phyloP scores from a whole-genome alignment of 2,113 vertebrate genomes.

The Polypterus bichir region DNA sequence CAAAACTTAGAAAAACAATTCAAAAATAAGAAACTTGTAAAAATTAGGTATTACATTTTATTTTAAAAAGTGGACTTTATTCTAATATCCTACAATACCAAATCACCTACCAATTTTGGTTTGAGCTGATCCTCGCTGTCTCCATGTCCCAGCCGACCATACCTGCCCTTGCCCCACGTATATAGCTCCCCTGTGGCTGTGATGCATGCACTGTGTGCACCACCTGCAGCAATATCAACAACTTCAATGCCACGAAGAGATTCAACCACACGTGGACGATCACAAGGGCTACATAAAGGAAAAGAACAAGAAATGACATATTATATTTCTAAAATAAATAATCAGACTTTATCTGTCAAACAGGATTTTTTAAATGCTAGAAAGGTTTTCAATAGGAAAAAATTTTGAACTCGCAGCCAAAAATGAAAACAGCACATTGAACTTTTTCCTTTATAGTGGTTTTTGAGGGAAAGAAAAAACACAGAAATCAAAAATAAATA shows the following conservation, averaged over 20 bases:
- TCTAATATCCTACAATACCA: background rate
- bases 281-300: slow-evolving; percentile 68
- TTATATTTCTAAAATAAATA: too few species aligned
- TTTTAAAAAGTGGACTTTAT: background rate
- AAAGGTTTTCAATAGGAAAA: too few species aligned
- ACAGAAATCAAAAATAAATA: too few species aligned
- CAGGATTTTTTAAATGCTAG: too few species aligned
- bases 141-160: slow-evolving; percentile 85
- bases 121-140: slow-evolving; percentile 96
- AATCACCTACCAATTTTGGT: slow-evolving; percentile 79
- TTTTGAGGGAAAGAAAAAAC: too few species aligned
- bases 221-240: slow-evolving; percentile 85
- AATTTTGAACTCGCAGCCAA: too few species aligned
- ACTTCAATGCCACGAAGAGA: slow-evolving; percentile 89
- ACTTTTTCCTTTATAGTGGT: too few species aligned
- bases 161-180: slow-evolving; percentile 93
- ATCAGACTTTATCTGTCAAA: too few species aligned
- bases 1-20: too few species aligned
- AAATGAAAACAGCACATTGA: too few species aligned
- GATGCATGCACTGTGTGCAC: slow-evolving; percentile 91
- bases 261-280: slow-evolving; percentile 90
- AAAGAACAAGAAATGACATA: background rate
- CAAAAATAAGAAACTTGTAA: background rate
- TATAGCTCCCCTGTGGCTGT: slow-evolving; percentile 90
- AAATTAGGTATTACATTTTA: background rate